Evolutionary conservation across 1,140 invertebrate genomes (phyloP).

Genomic region (Eueides isabella): DNA sequence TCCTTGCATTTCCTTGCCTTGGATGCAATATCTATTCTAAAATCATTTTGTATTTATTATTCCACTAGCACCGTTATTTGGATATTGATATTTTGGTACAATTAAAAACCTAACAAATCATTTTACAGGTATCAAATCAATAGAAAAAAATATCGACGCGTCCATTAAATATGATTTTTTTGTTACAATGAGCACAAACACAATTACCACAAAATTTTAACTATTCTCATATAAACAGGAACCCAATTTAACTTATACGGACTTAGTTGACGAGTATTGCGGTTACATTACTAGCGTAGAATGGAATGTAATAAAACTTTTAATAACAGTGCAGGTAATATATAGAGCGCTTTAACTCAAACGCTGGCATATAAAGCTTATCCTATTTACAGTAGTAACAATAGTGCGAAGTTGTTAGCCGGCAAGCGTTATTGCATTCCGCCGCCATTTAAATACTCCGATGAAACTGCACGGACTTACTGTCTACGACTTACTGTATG

Average conservation of each 20-base stretch:
- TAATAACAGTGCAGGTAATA: neutral
- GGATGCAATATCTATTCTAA: no score
- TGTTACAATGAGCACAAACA: no score
- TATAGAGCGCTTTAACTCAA: neutral
- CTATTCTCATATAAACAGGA: neutral
- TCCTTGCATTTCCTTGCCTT: no score
- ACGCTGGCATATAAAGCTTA: neutral
- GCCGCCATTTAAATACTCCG: neutral
- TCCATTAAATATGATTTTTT: no score
- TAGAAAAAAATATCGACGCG: no score
- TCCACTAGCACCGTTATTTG: no score
- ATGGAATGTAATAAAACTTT: slow-evolving; percentile 1
- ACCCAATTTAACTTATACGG: neutral
- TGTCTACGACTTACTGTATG: neutral
- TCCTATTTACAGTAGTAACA: neutral
- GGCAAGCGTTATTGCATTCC: neutral
- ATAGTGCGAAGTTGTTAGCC: neutral
- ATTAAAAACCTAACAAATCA: no score
- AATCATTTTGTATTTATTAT: no score
- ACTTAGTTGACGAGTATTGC: neutral
- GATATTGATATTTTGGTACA: no score
- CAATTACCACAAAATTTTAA: no score
- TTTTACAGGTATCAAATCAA: no score
- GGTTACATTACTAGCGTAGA: neutral
- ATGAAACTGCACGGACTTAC: neutral